Base-by-base conservation (phyloP, 2,797 vertebrate species). In the Nyctibius grandis region DNA sequence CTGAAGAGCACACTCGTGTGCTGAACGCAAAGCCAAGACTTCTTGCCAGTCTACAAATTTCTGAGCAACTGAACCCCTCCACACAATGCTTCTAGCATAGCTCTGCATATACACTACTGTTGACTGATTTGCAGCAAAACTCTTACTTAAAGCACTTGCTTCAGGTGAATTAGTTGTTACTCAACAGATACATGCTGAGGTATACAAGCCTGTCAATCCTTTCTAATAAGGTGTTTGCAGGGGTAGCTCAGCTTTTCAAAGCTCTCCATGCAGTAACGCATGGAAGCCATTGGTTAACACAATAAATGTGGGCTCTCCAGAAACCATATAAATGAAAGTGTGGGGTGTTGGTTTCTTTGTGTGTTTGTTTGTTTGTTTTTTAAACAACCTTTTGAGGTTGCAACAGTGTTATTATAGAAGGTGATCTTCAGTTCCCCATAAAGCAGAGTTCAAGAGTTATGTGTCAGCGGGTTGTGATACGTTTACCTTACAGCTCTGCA, bases 401-500 rank as follows among this genome's bases (percentile, higher is more conserved):
- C 40, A 84, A 25, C 9, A 75, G 16, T 29, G 25, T 25, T 44
- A n/a, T 53, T n/a, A 38, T 0, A 65, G 29, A 63, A 61, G 16
- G 11, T 29, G 17, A 80, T 26, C 5, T 44, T 36, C 48, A 85
- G 28, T 2, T 88, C 38, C 67, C 59, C 64, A 42, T 4, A 44
- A 76, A 79, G 56, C 40, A 72, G 8, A 53, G 40, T 40, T 54
- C 77, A 59, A 26, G 56, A 47, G 25, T 25, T 36, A 25, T 8
- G 64, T 87, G 16, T 25, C 81, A 70, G 21, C 5, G 29, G 25
- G 20, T 29, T 53, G 63, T 15, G 67, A 20, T 28, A 23, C 15
- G 25, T 31, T 97, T 96, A 97, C 99, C 99, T 99, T 99, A 97
- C 99, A 99, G 98, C 99, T 99, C 97, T 99, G 99, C 48, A 99